phyloP scores from a whole-genome alignment of 2,888 invertebrate species.

The Leptopilina drosophilae region DNA sequence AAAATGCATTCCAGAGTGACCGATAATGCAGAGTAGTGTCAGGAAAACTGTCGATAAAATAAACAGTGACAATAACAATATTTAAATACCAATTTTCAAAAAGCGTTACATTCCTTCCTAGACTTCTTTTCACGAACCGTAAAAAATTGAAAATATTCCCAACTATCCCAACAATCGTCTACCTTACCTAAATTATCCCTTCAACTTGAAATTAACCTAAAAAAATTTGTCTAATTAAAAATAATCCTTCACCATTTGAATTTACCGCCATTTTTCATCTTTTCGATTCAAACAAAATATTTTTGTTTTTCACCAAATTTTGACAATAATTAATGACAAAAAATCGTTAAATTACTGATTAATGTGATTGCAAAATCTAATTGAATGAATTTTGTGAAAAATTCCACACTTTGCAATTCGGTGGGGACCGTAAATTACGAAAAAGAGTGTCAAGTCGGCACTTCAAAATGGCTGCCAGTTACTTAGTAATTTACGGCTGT shows the following conservation, averaged over 20 bases:
- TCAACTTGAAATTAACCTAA: too few relatives aligned
- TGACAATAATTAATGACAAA: background rate
- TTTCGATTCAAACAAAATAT: slow-evolving; percentile 15
- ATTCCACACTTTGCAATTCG: slow-evolving; percentile 44
- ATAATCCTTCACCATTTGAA: slow-evolving; percentile 13
- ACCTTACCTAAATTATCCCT: background rate
- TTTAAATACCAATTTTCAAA: background rate
- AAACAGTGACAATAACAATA: background rate
- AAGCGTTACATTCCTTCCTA: background rate
- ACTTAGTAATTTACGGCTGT: slow-evolving; percentile 77
- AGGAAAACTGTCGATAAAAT: background rate
- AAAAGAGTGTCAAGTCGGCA: slow-evolving; percentile 82
- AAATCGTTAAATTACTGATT: background rate
- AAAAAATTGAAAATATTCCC: background rate
- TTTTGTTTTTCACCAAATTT: background rate
- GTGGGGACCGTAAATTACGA: slow-evolving; percentile 68
- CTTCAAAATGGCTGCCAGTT: slow-evolving; percentile 86
- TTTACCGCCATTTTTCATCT: slow-evolving; percentile 33
- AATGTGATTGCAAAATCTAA: background rate
- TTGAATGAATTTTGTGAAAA: background rate
- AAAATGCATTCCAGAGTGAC: slow-evolving; percentile 12
- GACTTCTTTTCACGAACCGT: background rate
- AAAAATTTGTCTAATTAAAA: background rate
- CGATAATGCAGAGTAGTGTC: background rate
- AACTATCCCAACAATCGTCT: background rate